Evolutionary conservation across 2,113 vertebrate genomes (phyloP).

Genomic region (Campylomormyrus tamandua): DNA sequence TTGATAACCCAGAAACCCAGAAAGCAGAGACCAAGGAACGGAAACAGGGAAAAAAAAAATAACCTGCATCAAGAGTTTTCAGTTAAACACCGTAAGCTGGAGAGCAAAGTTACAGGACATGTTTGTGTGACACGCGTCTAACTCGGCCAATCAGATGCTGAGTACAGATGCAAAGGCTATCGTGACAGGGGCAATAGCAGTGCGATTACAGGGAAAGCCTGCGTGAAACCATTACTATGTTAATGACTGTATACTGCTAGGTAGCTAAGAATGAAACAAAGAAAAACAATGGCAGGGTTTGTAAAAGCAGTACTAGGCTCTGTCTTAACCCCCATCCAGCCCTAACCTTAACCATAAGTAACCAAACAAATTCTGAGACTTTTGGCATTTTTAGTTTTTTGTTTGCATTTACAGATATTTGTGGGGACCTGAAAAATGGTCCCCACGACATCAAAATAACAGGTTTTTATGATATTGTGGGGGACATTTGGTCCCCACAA

Average conservation of each 20-base stretch:
- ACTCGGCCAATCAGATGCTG: not conserved
- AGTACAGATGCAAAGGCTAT: not conserved
- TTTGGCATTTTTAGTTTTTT: not conserved
- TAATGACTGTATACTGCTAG: not conserved
- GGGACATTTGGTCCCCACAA: too few relatives aligned
- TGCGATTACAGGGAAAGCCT: not conserved
- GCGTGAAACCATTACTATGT: not conserved
- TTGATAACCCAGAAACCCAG: not conserved
- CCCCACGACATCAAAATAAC: not conserved
- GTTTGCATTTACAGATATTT: not conserved
- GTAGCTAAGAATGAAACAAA: not conserved
- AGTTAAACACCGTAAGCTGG: not conserved
- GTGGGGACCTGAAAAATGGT: not conserved
- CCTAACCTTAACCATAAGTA: not conserved
- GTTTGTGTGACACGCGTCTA: not conserved
- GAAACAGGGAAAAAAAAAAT: not conserved
- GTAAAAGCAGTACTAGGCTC: not conserved
- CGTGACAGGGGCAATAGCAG: not conserved
- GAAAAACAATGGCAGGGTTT: not conserved
- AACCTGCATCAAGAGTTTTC: not conserved
- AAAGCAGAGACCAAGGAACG: not conserved
- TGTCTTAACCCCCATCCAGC: not conserved
- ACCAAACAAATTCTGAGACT: not conserved
- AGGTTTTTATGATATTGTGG: not conserved
- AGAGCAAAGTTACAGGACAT: not conserved